Evolutionary conservation across 2,888 invertebrate genomes (phyloP).

Genomic region (Dryomyza anilis): DNA sequence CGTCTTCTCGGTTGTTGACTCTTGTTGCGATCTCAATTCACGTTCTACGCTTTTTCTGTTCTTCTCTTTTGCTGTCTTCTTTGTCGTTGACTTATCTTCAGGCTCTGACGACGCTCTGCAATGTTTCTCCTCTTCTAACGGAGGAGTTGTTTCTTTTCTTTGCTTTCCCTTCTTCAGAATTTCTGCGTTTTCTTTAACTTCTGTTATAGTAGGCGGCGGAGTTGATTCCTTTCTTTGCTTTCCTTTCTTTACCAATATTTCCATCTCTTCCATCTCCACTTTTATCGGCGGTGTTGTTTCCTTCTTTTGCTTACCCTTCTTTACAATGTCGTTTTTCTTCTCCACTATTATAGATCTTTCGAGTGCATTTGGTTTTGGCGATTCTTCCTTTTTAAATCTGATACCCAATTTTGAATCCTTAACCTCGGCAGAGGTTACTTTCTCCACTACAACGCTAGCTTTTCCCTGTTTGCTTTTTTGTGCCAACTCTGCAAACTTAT

Average conservation of each 20-base stretch:
- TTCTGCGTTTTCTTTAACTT: too few relatives aligned
- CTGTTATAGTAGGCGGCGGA: too few relatives aligned
- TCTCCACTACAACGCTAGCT: not conserved
- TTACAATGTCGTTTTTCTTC: not conserved
- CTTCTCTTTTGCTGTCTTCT: conserved; percentile 11
- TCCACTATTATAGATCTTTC: not conserved
- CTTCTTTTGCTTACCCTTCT: not conserved
- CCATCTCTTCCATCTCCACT: not conserved
- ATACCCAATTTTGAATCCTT: not conserved
- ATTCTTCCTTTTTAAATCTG: not conserved
- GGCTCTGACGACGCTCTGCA: too few relatives aligned
- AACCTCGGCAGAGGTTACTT: not conserved
- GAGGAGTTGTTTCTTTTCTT: too few relatives aligned
- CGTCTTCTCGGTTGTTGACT: not conserved
- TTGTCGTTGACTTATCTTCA: not conserved
- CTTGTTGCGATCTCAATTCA: not conserved
- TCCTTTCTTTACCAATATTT: not conserved
- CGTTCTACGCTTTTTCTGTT: conserved; percentile 7
- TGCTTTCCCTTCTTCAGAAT: too few relatives aligned
- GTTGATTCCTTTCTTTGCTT: too few relatives aligned
- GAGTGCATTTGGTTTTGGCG: not conserved
- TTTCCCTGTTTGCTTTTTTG: conserved; percentile 30
- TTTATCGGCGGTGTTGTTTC: not conserved
- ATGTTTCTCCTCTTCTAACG: too few relatives aligned
- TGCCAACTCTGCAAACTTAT: conserved; percentile 23